Evolutionary conservation across 30 jellyfish, hydroid and myxozoan species (phyloP), one percentile per base, ranked within the genome.

Genomic region (Clytia hemisphaerica): DNA sequence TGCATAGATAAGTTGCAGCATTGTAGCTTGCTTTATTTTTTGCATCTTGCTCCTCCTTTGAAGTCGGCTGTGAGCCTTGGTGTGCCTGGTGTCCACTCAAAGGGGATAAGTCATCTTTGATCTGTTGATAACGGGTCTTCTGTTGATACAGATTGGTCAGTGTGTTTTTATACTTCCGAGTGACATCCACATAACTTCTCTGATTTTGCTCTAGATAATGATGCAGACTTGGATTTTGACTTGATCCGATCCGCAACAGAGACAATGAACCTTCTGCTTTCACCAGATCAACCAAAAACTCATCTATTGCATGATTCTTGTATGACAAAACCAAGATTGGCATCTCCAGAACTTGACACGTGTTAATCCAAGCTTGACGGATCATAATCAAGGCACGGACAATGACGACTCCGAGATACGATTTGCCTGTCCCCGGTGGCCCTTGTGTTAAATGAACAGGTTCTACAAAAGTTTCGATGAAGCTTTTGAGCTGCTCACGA

Each of bases 401-500:
- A 1, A 60, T 60, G 7, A 60, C 59, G 34, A 60, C 73, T 10
- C 73, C 73, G 30, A 60, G 59, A 37, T 60, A 60, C 1, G 73
- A 60, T 27, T 60, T 60, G 22, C 73, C 73, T 25, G 73, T 60
- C 2, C 73, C 73, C 12, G 73, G 73, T 3, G 73, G 73, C 6
- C 73, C 73, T n/a, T 60, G 73, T 1, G 73, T 60, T 28, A 60
- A 40, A 28, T 60, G 73, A 27, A 60, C 73, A 6, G 73, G 73
- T 27, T 60, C 73, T 6, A 60, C 58, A 2, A 60, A n/a, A 1
- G 73, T 51, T 7, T 60, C 73, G 14, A 40, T 51, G 34, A 60
- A 60, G 19, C 73, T 60, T 27, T 28, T 24, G 0, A 60, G 73
- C 47, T 60, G 73, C 47, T 60, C 47, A 1, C 59, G 26, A 7